These are phyloP conservation scores for Cheilosia scutellata DNA, from an alignment of 2,888 invertebrate species.

Conservation along the genomic window DNA sequence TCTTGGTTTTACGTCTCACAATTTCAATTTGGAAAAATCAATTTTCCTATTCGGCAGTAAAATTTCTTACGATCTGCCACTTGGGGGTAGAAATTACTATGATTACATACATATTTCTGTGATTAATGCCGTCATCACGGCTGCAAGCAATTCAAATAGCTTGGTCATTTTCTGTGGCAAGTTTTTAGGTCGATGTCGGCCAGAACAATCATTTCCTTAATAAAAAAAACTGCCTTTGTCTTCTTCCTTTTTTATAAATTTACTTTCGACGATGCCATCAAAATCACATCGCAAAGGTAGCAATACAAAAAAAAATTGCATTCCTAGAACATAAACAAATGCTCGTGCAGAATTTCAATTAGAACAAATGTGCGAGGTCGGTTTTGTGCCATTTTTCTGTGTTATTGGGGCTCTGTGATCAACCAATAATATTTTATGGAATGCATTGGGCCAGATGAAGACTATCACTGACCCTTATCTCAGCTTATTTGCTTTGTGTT, in stretches of 20 bases:
- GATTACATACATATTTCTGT: slow-evolving; percentile 66
- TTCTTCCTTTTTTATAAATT: not conserved
- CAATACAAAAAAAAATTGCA: slow-evolving; percentile 43
- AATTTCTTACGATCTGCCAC: slow-evolving; percentile 22
- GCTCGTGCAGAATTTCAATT: slow-evolving; percentile 79
- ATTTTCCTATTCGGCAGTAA: slow-evolving; percentile 42
- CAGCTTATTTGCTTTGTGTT: slow-evolving; percentile 39
- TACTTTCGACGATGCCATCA: slow-evolving; percentile 62
- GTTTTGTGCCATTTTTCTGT: slow-evolving; percentile 67
- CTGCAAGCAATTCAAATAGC: slow-evolving; percentile 28
- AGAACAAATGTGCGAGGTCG: slow-evolving; percentile 75
- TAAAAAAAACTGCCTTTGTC: slow-evolving; percentile 11
- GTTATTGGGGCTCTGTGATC: slow-evolving; percentile 51
- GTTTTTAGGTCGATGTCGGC: slow-evolving; percentile 45
- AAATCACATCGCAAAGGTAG: slow-evolving; percentile 40
- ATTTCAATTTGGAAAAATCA: slow-evolving; percentile 63
- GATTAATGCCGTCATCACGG: slow-evolving; percentile 62
- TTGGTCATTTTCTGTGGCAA: not conserved
- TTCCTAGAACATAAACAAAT: slow-evolving; percentile 70
- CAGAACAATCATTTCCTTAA: slow-evolving; percentile 15
- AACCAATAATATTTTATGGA: slow-evolving; percentile 42
- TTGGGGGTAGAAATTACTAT: slow-evolving; percentile 62
- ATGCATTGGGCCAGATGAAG: slow-evolving; percentile 35
- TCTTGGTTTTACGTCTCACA: slow-evolving; percentile 8
- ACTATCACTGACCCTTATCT: slow-evolving; percentile 70